These are phyloP conservation scores for Callitettix versicolor DNA, from an alignment of 1,140 invertebrate genomes.

Conservation along the genomic window DNA sequence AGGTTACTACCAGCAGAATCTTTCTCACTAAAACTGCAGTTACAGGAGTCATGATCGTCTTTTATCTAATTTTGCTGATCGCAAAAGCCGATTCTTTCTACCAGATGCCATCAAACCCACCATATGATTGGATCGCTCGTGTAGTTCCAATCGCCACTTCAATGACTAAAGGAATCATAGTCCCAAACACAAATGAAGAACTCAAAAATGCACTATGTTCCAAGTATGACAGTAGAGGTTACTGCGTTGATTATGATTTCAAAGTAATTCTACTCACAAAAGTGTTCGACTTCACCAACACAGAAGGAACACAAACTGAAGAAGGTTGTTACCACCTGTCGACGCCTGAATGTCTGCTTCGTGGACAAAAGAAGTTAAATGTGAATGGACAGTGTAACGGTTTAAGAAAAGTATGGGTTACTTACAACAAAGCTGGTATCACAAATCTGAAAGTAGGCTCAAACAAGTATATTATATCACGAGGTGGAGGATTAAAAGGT, in stretches of 20 bases:
- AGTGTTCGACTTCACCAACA: background rate
- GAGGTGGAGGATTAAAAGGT: background rate
- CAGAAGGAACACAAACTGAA: background rate
- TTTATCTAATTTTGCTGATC: too few relatives aligned
- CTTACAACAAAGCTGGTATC: background rate
- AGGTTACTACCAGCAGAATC: too few relatives aligned
- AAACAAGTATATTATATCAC: background rate
- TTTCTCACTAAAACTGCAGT: too few relatives aligned
- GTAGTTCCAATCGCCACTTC: too few relatives aligned
- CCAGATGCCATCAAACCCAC: too few relatives aligned
- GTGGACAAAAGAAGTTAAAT: slow-evolving; percentile 1
- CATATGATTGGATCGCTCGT: too few relatives aligned
- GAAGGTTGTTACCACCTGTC: background rate
- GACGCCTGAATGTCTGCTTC: background rate
- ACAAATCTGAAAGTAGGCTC: background rate
- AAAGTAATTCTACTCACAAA: background rate
- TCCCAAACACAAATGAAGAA: background rate
- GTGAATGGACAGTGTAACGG: background rate
- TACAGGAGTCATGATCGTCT: too few relatives aligned
- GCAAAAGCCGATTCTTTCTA: too few relatives aligned
- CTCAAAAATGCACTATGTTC: background rate
- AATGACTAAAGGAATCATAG: too few relatives aligned
- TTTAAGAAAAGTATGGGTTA: background rate
- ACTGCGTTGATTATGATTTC: background rate
- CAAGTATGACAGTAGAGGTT: background rate